Evolutionary conservation across 2,888 invertebrate genomes (phyloP).

Genomic region (Panorpa germanica): DNA sequence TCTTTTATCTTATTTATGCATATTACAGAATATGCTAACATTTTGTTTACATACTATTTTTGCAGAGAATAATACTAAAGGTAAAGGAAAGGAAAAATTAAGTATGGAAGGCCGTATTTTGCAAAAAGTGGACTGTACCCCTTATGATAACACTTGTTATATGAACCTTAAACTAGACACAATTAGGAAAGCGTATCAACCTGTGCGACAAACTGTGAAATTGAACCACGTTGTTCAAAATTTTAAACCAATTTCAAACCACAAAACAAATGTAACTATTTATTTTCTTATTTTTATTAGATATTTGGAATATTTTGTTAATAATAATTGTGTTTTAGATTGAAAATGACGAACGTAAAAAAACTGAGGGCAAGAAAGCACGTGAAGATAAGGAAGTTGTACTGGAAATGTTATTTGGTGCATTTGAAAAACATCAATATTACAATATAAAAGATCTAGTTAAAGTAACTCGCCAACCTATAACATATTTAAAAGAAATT

Average conservation of each 20-base stretch:
- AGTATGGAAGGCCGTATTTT: conserved; percentile 88
- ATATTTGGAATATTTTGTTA: no score
- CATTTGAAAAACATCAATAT: conserved; percentile 99
- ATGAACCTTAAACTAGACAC: conserved; percentile 80
- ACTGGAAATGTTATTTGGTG: conserved; percentile 87
- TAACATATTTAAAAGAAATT: conserved; percentile 94
- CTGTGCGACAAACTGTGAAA: conserved; percentile 68
- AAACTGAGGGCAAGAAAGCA: conserved; percentile 89
- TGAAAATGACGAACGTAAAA: conserved; percentile 76
- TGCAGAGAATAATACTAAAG: no score
- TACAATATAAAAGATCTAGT: conserved; percentile 94
- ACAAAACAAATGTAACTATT: conserved; percentile 57
- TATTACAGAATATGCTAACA: background rate
- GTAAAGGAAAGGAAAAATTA: conserved; percentile 66
- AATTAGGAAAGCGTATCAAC: conserved; percentile 72
- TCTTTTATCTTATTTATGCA: background rate
- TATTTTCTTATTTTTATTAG: conserved; percentile 3
- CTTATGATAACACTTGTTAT: conserved; percentile 72
- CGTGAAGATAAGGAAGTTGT: conserved; percentile 93
- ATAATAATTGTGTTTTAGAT: conserved; percentile 35
- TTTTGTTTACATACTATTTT: no score
- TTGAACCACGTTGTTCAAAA: conserved; percentile 73
- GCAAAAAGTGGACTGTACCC: conserved; percentile 88
- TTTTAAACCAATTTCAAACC: conserved; percentile 85
- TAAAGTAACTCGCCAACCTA: conserved; percentile 85